Conservation (phyloP, 2,797 vertebrate species). For the Avahi laniger region DNA sequence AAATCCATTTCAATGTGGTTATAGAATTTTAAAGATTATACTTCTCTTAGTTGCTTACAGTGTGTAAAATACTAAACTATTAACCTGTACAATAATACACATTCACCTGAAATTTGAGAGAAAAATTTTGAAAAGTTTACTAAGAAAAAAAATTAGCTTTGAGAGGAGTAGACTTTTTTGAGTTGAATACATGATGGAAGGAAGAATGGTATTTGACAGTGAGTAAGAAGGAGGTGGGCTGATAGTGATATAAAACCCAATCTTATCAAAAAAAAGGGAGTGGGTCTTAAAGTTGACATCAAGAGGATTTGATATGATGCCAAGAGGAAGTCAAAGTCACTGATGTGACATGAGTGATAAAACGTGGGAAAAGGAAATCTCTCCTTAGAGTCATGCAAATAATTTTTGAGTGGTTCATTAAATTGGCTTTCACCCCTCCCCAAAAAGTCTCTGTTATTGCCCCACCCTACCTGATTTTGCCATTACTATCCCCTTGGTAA, state of each 20-base stretch:
- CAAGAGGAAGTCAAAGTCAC: slow-evolving; percentile 55
- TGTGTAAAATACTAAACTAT: background rate
- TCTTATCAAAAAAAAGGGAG: slow-evolving; percentile 74
- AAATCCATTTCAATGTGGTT: background rate
- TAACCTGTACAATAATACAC: background rate
- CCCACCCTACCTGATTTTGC: background rate
- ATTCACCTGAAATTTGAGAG: background rate
- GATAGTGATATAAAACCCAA: slow-evolving; percentile 5
- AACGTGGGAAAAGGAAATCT: slow-evolving; percentile 69
- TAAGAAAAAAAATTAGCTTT: background rate
- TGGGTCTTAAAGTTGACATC: slow-evolving; percentile 60
- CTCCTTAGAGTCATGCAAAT: background rate
- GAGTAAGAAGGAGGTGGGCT: slow-evolving; percentile 38
- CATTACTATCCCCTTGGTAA: background rate
- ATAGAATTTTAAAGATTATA: background rate
- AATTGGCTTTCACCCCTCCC: background rate
- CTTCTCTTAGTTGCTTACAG: background rate
- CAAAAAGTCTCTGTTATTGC: background rate
- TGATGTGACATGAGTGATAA: slow-evolving; percentile 59
- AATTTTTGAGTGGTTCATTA: slow-evolving; percentile 23
- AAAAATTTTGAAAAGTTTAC: background rate
- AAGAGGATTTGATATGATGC: slow-evolving; percentile 16
- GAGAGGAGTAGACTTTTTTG: background rate
- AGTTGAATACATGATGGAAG: background rate
- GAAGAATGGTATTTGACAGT: background rate